phyloP scores from a whole-genome alignment of 2,888 invertebrate genomes.

The Pocota personata region DNA sequence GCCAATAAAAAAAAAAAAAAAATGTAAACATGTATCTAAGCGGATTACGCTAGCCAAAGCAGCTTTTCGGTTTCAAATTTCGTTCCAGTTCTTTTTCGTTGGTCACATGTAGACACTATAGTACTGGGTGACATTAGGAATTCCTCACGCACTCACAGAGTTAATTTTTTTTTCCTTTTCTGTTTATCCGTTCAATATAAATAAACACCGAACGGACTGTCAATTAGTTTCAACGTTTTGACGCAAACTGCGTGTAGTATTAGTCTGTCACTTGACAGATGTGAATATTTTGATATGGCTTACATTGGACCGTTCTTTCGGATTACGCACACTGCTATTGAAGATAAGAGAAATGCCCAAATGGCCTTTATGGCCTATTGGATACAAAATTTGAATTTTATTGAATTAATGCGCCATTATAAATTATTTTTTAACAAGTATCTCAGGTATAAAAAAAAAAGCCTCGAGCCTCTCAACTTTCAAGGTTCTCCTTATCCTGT shows the following conservation, averaged over 20 bases:
- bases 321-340: conserved; percentile 1
- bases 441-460: not conserved
- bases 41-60: conserved; percentile 33
- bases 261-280: conserved; percentile 41
- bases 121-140: not conserved
- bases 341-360: conserved; percentile 20
- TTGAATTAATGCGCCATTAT: conserved; percentile 1
- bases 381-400: conserved; percentile 35
- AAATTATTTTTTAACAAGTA: not conserved
- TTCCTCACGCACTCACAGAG: conserved; percentile 13
- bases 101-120: not conserved
- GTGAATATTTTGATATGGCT: conserved; percentile 41
- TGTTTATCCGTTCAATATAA: conserved; percentile 16
- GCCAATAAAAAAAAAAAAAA: not conserved
- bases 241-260: conserved; percentile 13
- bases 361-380: conserved; percentile 18
- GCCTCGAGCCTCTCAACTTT: not conserved
- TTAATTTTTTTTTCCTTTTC: not conserved
- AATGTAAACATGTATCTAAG: conserved; percentile 21
- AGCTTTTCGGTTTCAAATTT: conserved; percentile 33
- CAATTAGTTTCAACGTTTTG: conserved; percentile 53
- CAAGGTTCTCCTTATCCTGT: conserved; percentile 3
- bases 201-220: conserved; percentile 27
- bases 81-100: conserved; percentile 18
- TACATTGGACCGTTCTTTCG: conserved; percentile 5